Evolutionary conservation across 2,113 vertebrate genomes (phyloP), one percentile per base, ranked within the genome.

Genomic region (Anarhynchus alexandrinus): DNA sequence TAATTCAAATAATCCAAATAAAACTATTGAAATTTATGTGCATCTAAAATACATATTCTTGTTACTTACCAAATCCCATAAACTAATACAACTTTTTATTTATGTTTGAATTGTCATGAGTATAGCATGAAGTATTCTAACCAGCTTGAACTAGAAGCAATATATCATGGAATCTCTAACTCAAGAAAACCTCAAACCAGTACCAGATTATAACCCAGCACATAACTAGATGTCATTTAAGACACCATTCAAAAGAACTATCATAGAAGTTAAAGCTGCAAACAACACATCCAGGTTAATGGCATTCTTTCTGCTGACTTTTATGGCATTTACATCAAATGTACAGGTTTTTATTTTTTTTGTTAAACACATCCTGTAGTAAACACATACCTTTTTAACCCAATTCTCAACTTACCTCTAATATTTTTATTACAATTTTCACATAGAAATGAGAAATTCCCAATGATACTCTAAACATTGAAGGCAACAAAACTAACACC

Each of bases 371-470:
- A 2, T 57, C 16, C 55, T 81, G 17, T 51, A 90, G 29, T 11
- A 93, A 88, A 62, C 54, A 70, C 9, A n/a, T 29, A 88, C 34
- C 61, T 90, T 70, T 82, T 70, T 3, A 84, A 61, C 6, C 1
- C 27, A 55, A 36, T 59, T 81, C 49, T 74, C 76, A 94, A 96
- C 96, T 97, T 95, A 97, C 96, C 96, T 96, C 87, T 27, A 97
- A 82, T 2, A 65, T 20, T 87, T 95, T 93, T 72, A 91, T 61
- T 87, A 97, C 1, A 36, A 47, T 82, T 94, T 94, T 94, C 87
- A 95, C 93, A 76, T 96, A 96, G 65, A 91, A 55, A 57, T 87
- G 91, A 93, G 77, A 94, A 93, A 97, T 95, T 34, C 94, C 91
- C 70, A 97, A 4, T 15, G 96, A 95, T 36, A 91, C 84, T 54